Percentiles rank a stretch among this genome's conserved stretches.
Evolutionary conservation across 2,888 invertebrate species (phyloP).

Genomic region (Nephrocerus scutellatus): DNA sequence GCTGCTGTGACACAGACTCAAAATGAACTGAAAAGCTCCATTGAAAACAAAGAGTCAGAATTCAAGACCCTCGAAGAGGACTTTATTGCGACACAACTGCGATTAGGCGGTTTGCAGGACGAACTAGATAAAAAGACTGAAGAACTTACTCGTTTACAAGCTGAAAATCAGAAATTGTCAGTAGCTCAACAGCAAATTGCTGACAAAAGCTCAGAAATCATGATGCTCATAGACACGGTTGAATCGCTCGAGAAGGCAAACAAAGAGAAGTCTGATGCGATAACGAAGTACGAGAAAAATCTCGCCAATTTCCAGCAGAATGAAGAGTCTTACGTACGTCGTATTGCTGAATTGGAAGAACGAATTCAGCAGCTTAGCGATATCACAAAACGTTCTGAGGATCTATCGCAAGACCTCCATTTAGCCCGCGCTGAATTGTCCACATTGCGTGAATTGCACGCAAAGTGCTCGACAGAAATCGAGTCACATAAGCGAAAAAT

Average conservation of each 20-base stretch:
- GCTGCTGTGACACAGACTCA: constrained; percentile 15
- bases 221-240: constrained; percentile 25
- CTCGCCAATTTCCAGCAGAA: constrained; percentile 33
- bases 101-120: constrained; percentile 27
- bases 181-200: constrained; percentile 22
- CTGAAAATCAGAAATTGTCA: constrained; percentile 17
- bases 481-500: constrained; percentile 52
- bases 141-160: constrained; percentile 23
- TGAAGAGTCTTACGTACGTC: constrained; percentile 31
- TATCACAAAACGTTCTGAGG: constrained; percentile 31
- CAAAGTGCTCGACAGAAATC: constrained; percentile 41
- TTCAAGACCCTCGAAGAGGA: constrained; percentile 25
- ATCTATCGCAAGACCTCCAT: constrained; percentile 42
- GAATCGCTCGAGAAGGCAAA: constrained; percentile 33
- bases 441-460: constrained; percentile 44
- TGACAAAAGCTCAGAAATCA: constrained; percentile 23
- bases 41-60: constrained; percentile 21
- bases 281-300: constrained; percentile 35
- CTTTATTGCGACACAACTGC: constrained; percentile 26
- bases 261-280: constrained; percentile 35
- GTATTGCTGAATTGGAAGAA: constrained; percentile 33
- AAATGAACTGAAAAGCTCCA: constrained; percentile 22
- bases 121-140: constrained; percentile 28
- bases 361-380: constrained; percentile 33
- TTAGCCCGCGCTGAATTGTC: constrained; percentile 51